Evolutionary conservation across 2,888 invertebrate genomes (phyloP).

Genomic region (Eristalis tenax): DNA sequence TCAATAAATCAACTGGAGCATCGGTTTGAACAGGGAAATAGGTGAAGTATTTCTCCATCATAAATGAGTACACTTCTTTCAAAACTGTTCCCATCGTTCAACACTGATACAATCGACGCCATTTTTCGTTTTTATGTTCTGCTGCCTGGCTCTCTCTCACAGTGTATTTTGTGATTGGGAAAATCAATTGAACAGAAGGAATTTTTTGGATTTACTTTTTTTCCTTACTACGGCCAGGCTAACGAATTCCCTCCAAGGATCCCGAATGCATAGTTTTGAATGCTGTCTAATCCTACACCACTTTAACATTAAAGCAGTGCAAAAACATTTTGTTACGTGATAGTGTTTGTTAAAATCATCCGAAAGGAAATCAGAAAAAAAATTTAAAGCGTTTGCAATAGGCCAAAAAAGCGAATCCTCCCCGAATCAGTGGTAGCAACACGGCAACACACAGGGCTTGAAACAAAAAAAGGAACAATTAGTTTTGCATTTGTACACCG

Average conservation of each 20-base stretch:
- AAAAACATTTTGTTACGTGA: conserved; percentile 68
- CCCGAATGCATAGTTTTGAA: conserved; percentile 50
- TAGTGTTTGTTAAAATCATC: conserved; percentile 59
- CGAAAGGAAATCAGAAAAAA: conserved; percentile 32
- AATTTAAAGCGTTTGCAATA: conserved; percentile 34
- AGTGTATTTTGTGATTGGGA: conserved; percentile 71
- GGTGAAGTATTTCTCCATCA: neutral
- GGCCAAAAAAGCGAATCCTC: conserved; percentile 44
- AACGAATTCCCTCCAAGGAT: conserved; percentile 62
- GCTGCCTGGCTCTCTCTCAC: conserved; percentile 70
- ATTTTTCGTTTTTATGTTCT: conserved; percentile 63
- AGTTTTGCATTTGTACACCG: conserved; percentile 3
- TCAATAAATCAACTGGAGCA: neutral
- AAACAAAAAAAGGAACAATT: conserved; percentile 24
- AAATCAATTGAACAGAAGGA: conserved; percentile 69
- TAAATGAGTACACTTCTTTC: conserved; percentile 36
- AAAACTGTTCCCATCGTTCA: conserved; percentile 54
- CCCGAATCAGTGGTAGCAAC: conserved; percentile 50
- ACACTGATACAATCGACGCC: conserved; percentile 55
- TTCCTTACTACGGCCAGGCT: conserved; percentile 44
- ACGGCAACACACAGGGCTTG: conserved; percentile 15
- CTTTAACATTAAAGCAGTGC: conserved; percentile 50
- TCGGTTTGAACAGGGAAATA: neutral
- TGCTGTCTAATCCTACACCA: conserved; percentile 24
- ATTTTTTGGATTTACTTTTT: conserved; percentile 50